Evolutionary conservation across 2,113 vertebrate genomes (phyloP), one percentile per base, ranked within the genome.

Genomic region (Anolis sagrei): DNA sequence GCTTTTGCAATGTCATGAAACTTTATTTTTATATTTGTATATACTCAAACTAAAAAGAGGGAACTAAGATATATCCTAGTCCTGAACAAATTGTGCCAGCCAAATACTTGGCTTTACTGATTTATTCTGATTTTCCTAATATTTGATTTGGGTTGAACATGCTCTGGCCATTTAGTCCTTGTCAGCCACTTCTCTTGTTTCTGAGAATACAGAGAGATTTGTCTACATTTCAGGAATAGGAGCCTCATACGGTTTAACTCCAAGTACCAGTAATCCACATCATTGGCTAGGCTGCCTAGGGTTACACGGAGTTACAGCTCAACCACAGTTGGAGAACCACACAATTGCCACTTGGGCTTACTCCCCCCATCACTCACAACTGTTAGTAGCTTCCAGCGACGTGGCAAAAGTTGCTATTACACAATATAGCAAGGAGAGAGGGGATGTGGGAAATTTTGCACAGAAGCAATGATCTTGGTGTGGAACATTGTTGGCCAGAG

Each of bases 11-110:
- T 34, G 36, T 49, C 25, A 66, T 51, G 79, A 64, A 39, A 9
- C 70, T 32, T 75, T 36, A 74, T 36, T 21, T 32, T 70, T 34
- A 85, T 9, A 16, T 13, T 32, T 32, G 25, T 70, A 68, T 58
- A 1, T 69, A 29, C 16, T 39, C 18, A 54, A 13, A 21, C 7
- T 51, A 54, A 54, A 68, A 44, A 73, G 68, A 21, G 25, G n/a
- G 76, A 48, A 76, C 61, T 58, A 72, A 79, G 48, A 49, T 51
- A 74, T 79, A 32, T 85, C 36, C 34, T 23, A 85, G 49, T 69
- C 69, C 48, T 64, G 39, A 51, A 74, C 77, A 62, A 79, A 32
- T 44, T 61, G 79, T 48, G 21, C 23, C 58, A 82, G 19, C 7
- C 44, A 34, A 74, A 5, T 18, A 23, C 39, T 19, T 36, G 14